A percentile compares a stretch with the other conserved stretches of the same genome.
Conservation (phyloP, 2,113 vertebrate genomes). For the Leucoraja erinaceus region DNA sequence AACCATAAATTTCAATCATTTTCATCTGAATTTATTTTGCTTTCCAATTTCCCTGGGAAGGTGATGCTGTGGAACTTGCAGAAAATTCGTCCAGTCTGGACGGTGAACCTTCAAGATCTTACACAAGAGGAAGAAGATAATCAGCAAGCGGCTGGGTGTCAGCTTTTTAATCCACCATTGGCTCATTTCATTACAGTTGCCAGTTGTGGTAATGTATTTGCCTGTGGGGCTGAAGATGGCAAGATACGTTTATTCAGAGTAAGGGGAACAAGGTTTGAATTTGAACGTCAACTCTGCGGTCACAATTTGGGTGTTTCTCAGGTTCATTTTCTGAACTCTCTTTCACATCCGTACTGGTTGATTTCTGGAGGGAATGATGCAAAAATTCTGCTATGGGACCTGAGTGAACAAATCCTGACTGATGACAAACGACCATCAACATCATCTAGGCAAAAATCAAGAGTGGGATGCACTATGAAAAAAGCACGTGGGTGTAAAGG, state of each 20-base stretch:
- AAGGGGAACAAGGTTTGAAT: conserved; percentile 67
- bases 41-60: conserved; percentile 50
- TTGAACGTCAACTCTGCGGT: conserved; percentile 63
- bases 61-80: conserved; percentile 88
- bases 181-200: conserved; percentile 78
- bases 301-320: conserved; percentile 80
- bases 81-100: conserved; percentile 84
- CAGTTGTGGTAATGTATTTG: conserved; percentile 73
- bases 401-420: conserved; percentile 59
- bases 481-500: conserved; percentile 38
- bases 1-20: neutral
- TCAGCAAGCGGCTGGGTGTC: conserved; percentile 55
- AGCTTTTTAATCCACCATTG: conserved; percentile 84
- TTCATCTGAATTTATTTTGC: conserved; percentile 1
- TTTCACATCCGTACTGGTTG: conserved; percentile 71
- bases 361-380: conserved; percentile 85
- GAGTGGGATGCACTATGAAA: conserved; percentile 48
- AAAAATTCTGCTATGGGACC: conserved; percentile 78
- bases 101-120: conserved; percentile 70
- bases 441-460: conserved; percentile 58
- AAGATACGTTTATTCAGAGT: conserved; percentile 74
- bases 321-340: conserved; percentile 67
- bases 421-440: conserved; percentile 54
- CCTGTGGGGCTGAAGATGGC: conserved; percentile 85
- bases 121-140: conserved; percentile 50